Evolutionary conservation across 2,797 vertebrate species (phyloP).

Genomic region (Alca torda): DNA sequence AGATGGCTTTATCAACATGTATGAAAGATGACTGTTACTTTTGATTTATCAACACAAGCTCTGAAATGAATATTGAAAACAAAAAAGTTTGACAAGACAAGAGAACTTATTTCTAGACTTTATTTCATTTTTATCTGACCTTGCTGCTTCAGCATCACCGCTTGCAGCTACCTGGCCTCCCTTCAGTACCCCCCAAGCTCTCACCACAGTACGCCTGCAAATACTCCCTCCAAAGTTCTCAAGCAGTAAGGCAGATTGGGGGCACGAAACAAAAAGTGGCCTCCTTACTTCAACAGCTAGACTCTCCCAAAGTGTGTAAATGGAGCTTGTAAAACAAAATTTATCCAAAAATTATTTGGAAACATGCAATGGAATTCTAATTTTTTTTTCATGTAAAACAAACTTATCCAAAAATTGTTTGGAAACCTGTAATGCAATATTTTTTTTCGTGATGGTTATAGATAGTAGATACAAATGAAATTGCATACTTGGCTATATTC

Average conservation of each 20-base stretch:
- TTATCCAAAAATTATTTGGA: not conserved
- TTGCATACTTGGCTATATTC: not conserved
- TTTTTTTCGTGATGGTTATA: not conserved
- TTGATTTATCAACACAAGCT: not conserved
- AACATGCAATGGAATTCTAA: not conserved
- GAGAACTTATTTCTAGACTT: not conserved
- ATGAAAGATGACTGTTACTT: not conserved
- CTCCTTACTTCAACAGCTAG: not conserved
- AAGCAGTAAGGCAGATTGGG: not conserved
- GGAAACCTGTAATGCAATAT: not conserved
- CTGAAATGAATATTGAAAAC: not conserved
- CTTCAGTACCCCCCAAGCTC: not conserved
- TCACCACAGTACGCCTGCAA: not conserved
- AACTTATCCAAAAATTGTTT: not conserved
- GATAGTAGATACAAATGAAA: not conserved
- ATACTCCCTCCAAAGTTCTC: not conserved
- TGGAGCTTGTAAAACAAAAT: not conserved
- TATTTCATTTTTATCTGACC: not conserved
- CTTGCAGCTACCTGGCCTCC: not conserved
- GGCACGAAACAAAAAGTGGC: not conserved
- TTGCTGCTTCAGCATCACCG: not conserved
- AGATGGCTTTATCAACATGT: not conserved
- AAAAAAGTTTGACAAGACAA: not conserved
- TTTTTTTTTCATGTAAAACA: not conserved
- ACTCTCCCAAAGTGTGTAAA: not conserved